These are phyloP conservation scores for Ceraclea dissimilis DNA, from an alignment of 2,888 invertebrate species.

Conservation along the genomic window DNA sequence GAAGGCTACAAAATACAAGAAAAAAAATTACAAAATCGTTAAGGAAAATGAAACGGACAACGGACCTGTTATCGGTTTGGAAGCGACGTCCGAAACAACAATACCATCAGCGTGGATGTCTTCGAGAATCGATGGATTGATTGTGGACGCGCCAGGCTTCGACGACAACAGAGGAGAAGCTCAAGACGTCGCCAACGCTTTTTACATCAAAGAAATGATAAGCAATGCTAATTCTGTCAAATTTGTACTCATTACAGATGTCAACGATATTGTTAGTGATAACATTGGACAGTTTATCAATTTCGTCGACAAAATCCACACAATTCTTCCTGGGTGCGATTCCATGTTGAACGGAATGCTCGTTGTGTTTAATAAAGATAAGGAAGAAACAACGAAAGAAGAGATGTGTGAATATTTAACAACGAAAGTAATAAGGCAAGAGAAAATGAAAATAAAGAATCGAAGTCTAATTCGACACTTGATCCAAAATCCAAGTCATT, in stretches of 20 bases:
- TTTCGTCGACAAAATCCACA: background rate
- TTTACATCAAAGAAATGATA: conserved; percentile 1
- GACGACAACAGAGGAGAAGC: conserved; percentile 5
- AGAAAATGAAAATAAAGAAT: background rate
- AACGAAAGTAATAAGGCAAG: background rate
- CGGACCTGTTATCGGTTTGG: background rate
- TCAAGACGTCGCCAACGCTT: conserved; percentile 5
- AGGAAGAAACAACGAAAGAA: background rate
- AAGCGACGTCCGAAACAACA: background rate
- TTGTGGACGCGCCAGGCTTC: conserved; percentile 6
- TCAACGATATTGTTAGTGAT: background rate
- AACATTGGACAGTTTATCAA: background rate
- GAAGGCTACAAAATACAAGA: background rate
- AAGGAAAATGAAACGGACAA: background rate
- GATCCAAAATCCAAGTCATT: background rate
- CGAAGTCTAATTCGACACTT: background rate
- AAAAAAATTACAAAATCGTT: background rate
- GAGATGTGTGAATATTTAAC: background rate
- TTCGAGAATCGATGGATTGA: background rate
- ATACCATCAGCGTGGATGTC: background rate
- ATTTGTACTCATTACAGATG: background rate
- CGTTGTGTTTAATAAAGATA: conserved; percentile 1
- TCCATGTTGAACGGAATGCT: background rate
- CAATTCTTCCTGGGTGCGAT: background rate
- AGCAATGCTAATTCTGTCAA: conserved; percentile 1